Base-by-base conservation (phyloP, 2,888 invertebrate genomes). In the Xestoiulus laeticollis region DNA sequence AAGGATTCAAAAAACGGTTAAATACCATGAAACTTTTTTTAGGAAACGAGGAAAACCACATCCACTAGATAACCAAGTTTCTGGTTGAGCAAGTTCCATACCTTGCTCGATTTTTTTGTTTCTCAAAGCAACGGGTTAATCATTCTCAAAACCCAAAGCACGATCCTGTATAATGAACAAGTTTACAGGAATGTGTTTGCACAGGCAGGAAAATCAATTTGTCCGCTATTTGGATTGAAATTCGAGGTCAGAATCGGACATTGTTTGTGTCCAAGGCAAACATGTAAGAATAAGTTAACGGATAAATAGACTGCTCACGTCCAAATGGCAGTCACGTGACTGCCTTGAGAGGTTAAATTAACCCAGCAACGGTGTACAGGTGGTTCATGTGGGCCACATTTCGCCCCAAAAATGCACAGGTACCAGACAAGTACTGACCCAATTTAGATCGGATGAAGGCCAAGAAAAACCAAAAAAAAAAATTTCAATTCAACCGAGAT, bases 241-340 rank as follows among this genome's bases (percentile, higher is more conserved):
- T 59, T 59, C 59, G 59, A 59, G 59, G 59, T 59, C 59, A 59
- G 0, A 2, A 8, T 59, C 59, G 59, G 59, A 59, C 59, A 59
- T 59, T 59, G 59, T 59, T 59, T 59, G 59, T 59, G 59, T 59
- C 59, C 59, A 59, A 59, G 59, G 59, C 59, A 59, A 59, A 59
- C 59, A 4, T 59, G 59, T 59, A 59, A n/a, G 59, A 59, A 22
- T 59, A 59, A 59, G 59, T 22, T 59, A 59, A 59, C 59, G 59
- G 59, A 22, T 59, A 59, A 8, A 38, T 59, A n/a, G 22, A 59
- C n/a, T 59, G 22, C 5, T n/a, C n/a, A n/a, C 59, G 59, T 22
- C 1, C n/a, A 22, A 59, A 59, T 59, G 59, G 59, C 4, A 22
- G 22, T n/a, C 59, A 59, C 59, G 59, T 59, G 59, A 59, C 8